Percentiles rank a stretch among this genome's conserved stretches.
phyloP scores from a whole-genome alignment of 2,113 vertebrate genomes.

The Nipponia nippon region DNA sequence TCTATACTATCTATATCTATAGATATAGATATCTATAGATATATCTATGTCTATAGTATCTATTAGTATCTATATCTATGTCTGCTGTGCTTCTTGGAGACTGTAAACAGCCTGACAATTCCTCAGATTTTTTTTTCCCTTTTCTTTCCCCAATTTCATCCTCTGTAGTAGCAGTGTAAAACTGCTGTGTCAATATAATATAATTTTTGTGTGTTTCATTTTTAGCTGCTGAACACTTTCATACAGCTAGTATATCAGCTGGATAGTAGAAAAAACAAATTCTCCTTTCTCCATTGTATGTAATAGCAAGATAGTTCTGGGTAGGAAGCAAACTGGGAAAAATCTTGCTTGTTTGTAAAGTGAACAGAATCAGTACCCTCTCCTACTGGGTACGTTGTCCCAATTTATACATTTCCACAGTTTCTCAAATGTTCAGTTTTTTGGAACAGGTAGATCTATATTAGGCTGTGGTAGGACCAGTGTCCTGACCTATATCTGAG shows the following conservation, averaged over 20 bases:
- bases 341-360: not conserved
- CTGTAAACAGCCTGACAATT: not conserved
- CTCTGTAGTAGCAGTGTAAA: not conserved
- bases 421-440: accelerated
- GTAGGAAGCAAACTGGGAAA: not conserved
- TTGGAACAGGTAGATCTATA: not conserved
- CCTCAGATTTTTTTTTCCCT: not conserved
- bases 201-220: not conserved
- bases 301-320: not conserved
- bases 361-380: not conserved
- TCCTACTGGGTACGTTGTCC: not conserved
- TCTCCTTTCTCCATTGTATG: not conserved
- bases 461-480: too few species aligned
- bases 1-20: too few species aligned
- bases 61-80: not conserved
- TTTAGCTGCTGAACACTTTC: not conserved
- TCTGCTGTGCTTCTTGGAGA: not conserved
- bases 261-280: not conserved
- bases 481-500: too few species aligned
- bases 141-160: not conserved
- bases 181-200: not conserved
- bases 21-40: too few species aligned
- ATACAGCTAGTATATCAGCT: not conserved
- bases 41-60: too few species aligned
- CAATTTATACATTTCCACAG: not conserved